Base-by-base conservation (phyloP, 2,113 vertebrate genomes). In the Pelvicachromis taeniatus region DNA sequence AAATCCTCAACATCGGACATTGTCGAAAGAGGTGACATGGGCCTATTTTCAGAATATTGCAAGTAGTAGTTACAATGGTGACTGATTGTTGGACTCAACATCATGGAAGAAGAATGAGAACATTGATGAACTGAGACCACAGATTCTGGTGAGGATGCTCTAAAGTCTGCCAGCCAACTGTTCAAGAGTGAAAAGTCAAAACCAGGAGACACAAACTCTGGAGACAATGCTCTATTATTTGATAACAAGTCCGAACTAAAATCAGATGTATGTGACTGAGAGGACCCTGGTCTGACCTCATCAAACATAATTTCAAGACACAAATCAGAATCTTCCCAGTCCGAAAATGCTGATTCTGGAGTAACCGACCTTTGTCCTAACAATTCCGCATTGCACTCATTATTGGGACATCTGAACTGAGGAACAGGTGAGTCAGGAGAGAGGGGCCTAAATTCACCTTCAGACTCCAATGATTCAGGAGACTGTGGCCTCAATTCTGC, bases 361-460 rank as follows among this genome's bases (percentile, higher is more conserved):
- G 83, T 86, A 19, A 45, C 78, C 0, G 83, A 81, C 70, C 83
- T 81, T 31, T 50, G 19, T 1, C 10, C 8, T 14, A 45, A 8
- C 2, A 52, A 23, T 13, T 73, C 42, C 1, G 12, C 31, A 35
- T 6, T 40, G 5, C 3, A 68, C 16, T 38, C 55, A 4, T 31
- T 16, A 17, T 53, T 4, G 4, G 6, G 1, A 21, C 45, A 33
- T 6, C 9, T 54, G 48, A 81, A 84, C 19, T 86, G 78, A 35
- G 48, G 16, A 33, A 91, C n/a, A 54, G 91, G 81, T 29, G 91
- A 92, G 42, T 88, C 86, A 21, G 87, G 86, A 23, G 90, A 91
- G 1, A 86, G 31, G 8, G 53, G 52, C 6, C 85, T 80, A 12
- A 31, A 5, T 19, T 87, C 80, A 53, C 26, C 9, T n/a, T 58